A percentile compares a stretch with the other conserved stretches of the same genome.
Evolutionary conservation across 2,888 invertebrate genomes (phyloP).

Genomic region (Atrina japonica): DNA sequence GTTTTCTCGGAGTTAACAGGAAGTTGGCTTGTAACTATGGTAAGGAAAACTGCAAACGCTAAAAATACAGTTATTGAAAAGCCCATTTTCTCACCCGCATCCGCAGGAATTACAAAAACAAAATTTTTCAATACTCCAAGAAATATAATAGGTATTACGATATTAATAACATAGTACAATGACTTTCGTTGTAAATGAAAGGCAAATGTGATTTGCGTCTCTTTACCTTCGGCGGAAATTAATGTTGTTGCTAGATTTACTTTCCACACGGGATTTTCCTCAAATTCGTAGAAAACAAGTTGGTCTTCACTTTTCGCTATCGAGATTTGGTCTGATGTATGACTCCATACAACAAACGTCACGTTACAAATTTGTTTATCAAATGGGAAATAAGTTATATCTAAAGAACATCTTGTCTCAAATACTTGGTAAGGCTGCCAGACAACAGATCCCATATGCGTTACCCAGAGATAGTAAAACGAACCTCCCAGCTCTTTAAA

Average conservation of each 20-base stretch:
- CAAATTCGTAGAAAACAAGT: constrained; percentile 1
- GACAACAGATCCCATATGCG: constrained; percentile 27
- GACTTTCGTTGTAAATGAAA: constrained; percentile 18
- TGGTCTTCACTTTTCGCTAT: background rate
- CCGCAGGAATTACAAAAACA: constrained; percentile 30
- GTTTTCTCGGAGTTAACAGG: constrained; percentile 24
- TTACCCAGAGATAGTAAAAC: constrained; percentile 42
- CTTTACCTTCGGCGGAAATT: constrained; percentile 15
- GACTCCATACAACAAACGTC: constrained; percentile 53
- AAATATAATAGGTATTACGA: constrained; percentile 30
- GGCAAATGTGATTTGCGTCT: constrained; percentile 7
- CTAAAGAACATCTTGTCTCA: constrained; percentile 54
- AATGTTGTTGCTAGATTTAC: background rate
- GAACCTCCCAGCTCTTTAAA: constrained; percentile 50
- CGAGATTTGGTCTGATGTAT: constrained; percentile 24
- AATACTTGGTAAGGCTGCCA: constrained; percentile 58
- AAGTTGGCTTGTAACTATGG: constrained; percentile 21
- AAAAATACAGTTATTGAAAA: too few species aligned
- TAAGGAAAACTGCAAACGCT: constrained; percentile 35
- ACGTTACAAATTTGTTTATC: constrained; percentile 56
- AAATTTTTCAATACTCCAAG: constrained; percentile 21
- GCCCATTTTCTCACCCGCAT: constrained; percentile 35
- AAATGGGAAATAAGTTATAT: constrained; percentile 57
- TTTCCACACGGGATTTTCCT: constrained; percentile 14
- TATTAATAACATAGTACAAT: constrained; percentile 23